Evolutionary conservation across 2,797 vertebrate genomes (phyloP), one percentile per base, ranked within the genome.

Genomic region (Galaxias olidus): DNA sequence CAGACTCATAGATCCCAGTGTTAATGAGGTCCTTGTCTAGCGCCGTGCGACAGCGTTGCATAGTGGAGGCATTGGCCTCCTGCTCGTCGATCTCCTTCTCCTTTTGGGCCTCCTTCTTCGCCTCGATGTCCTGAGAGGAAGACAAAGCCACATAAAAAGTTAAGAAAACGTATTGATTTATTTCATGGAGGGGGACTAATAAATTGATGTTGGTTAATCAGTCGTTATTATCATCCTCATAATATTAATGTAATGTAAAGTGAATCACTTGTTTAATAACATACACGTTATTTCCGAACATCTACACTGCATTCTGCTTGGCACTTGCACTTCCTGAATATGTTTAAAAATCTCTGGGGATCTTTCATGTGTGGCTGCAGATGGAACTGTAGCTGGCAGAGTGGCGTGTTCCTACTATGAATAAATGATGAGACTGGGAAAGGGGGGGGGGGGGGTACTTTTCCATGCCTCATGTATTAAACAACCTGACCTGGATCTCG

Each of bases 81-180:
- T 99, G 98, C 73, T 99, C 98, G 72, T 99, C 98, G 1, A 99
- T 96, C 89, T 99, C 98, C 86, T 99, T 99, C 81, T 99, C 98
- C 68, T 99, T 99, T 86, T 99, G 98, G 4, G 96, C 97, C 88
- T 99, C 97, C 77, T 98, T 99, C 86, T 98, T 98, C n/a, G 97
- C 97, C 89, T 99, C 98, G 43, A 99, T 98, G 71, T 99, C 98
- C 97, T 93, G 92, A 61, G 48, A n/a, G 48, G 48, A 45, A 58
- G 11, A 14, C 12, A 41, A 13, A 10, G 15, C 13, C 51, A 53
- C 13, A 7, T 53, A 53, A 17, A 17, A 17, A 17, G 14, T 7
- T 17, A 17, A 51, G 9, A 17, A 19, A 13, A 13, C 9, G 45
- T 9, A 49, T n/a, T n/a, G n/a, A n/a, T n/a, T n/a, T n/a, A n/a